Evolutionary conservation across 2,113 vertebrate species (phyloP).

Genomic region (Anarhynchus alexandrinus): DNA sequence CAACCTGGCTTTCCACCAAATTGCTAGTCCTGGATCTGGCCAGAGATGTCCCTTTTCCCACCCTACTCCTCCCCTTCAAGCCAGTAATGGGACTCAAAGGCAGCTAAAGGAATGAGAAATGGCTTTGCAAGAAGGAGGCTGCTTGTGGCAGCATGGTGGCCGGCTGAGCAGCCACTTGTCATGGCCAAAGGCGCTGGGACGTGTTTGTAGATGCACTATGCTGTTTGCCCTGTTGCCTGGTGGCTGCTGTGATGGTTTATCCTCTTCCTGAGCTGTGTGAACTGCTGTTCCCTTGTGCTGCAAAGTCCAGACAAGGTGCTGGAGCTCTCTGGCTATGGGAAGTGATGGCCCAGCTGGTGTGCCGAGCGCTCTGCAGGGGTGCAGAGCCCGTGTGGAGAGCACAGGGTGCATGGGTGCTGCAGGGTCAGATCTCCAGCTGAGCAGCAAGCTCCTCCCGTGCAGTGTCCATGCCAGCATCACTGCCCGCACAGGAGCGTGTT

Average conservation of each 20-base stretch:
- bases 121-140: neutral
- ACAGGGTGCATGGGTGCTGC: neutral
- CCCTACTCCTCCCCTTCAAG: neutral
- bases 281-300: neutral
- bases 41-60: neutral
- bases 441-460: neutral
- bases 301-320: neutral
- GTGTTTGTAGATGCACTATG: neutral
- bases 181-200: neutral
- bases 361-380: neutral
- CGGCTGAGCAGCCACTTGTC: neutral
- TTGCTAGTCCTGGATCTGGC: neutral
- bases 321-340: neutral
- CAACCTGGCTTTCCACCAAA: neutral
- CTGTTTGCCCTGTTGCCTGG: neutral
- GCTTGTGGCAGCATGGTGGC: neutral
- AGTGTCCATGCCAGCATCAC: fast-evolving
- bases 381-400: neutral
- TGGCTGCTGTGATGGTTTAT: neutral
- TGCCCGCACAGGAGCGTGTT: neutral
- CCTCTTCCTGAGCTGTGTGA: neutral
- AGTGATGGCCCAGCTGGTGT: neutral
- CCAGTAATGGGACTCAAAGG: neutral
- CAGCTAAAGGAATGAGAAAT: neutral
- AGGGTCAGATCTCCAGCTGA: neutral